phyloP scores from a whole-genome alignment of 2,797 vertebrate genomes.

The Mormyrus proboscirostris region DNA sequence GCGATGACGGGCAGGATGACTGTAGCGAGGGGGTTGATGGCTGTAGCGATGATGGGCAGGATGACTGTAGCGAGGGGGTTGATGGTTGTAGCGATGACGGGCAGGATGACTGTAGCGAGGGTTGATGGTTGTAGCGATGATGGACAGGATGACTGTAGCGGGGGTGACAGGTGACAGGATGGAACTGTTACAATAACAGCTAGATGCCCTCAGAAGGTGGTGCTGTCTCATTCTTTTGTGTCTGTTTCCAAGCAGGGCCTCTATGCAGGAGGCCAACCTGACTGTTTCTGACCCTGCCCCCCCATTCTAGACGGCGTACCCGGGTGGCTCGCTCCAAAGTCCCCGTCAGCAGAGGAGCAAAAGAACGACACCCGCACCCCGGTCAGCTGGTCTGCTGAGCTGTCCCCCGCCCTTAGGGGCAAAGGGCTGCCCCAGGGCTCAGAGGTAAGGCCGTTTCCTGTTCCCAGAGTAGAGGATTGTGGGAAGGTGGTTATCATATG shows the following conservation, averaged over 20 bases:
- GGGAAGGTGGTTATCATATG: neutral
- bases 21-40: neutral
- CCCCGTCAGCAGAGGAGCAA: constrained; percentile 64
- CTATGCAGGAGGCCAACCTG: neutral
- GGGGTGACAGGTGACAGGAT: neutral
- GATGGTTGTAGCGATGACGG: no score
- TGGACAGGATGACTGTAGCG: neutral
- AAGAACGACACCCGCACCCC: constrained; percentile 65
- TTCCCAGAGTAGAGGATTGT: neutral
- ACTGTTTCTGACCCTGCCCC: neutral
- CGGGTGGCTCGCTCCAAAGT: constrained; percentile 66
- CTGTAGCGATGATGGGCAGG: neutral
- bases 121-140: neutral
- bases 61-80: neutral
- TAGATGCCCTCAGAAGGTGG: neutral
- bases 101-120: neutral
- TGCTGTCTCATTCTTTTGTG: neutral
- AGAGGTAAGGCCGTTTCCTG: constrained; percentile 62
- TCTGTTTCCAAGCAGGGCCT: neutral
- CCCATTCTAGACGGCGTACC: constrained; percentile 62
- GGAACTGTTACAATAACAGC: neutral
- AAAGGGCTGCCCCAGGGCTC: constrained; percentile 42
- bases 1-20: neutral
- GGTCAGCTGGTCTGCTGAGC: constrained; percentile 39
- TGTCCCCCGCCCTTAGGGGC: constrained; percentile 48